Conservation (phyloP, 2,113 vertebrate genomes). For the Gasterosteus aculeatus region DNA sequence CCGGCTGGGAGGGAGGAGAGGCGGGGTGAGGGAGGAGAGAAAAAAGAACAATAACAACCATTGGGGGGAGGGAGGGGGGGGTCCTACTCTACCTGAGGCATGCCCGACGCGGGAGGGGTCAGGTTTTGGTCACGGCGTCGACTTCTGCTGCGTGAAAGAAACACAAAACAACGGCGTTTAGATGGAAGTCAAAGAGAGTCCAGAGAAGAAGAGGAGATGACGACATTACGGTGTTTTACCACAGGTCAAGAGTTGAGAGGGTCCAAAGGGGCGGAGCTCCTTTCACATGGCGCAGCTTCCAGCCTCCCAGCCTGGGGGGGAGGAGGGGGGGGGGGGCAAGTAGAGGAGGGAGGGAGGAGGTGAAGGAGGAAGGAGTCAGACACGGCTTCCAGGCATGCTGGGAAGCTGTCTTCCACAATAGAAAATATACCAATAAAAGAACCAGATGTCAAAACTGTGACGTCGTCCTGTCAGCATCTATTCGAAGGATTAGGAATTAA, state of each 20-base stretch:
- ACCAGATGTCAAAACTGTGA: neutral
- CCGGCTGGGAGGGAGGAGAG: slow-evolving; percentile 66
- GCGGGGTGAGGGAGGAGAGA: neutral
- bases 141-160: slow-evolving; percentile 37
- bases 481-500: neutral
- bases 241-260: slow-evolving; percentile 43
- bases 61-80: neutral
- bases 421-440: neutral
- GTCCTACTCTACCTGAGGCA: slow-evolving; percentile 76
- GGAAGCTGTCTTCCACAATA: too few species aligned
- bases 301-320: slow-evolving; percentile 45
- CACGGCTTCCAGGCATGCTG: neutral
- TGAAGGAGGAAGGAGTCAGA: neutral
- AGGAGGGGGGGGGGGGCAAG: too few species aligned
- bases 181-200: neutral
- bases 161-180: neutral
- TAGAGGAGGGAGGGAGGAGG: neutral
- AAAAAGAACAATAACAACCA: neutral
- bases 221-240: slow-evolving; percentile 24
- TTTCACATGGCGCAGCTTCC: slow-evolving; percentile 69
- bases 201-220: neutral
- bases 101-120: slow-evolving; percentile 72
- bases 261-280: slow-evolving; percentile 35
- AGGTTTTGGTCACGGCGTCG: slow-evolving; percentile 53
- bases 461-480: too few species aligned